A percentile compares a stretch with the other conserved stretches of the same genome.
phyloP scores from a whole-genome alignment of 2,113 vertebrate species.

The Apodemus speciosus region DNA sequence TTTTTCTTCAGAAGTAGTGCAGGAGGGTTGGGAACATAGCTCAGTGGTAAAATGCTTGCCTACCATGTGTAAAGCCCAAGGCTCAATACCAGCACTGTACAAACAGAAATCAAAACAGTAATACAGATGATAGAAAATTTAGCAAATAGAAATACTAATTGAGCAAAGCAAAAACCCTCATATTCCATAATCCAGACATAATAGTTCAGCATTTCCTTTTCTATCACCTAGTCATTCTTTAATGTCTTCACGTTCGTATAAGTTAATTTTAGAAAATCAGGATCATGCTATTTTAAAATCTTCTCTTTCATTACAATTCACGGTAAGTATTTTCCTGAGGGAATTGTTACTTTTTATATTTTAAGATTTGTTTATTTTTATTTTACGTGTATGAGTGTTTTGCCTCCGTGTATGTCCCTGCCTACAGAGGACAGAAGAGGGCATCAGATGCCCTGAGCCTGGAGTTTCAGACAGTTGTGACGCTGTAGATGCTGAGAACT shows the following conservation, averaged over 20 bases:
- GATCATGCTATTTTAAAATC: neutral
- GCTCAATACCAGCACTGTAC: neutral
- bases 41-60: neutral
- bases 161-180: neutral
- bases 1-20: neutral
- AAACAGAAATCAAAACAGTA: neutral
- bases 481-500: neutral
- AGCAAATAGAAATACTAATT: neutral
- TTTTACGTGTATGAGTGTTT: neutral
- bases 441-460: neutral
- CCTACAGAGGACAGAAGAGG: neutral
- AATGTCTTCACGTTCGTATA: neutral
- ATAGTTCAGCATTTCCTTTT: neutral
- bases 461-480: neutral
- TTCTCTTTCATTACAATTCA: neutral
- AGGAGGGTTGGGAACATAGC: neutral
- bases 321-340: neutral
- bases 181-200: neutral
- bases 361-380: neutral
- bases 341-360: neutral
- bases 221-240: neutral
- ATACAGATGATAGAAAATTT: neutral
- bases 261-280: neutral
- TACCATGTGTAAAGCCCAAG: neutral
- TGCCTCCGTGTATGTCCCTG: neutral